Base-by-base conservation (phyloP, 2,113 vertebrate species). In the Bufo bufo region DNA sequence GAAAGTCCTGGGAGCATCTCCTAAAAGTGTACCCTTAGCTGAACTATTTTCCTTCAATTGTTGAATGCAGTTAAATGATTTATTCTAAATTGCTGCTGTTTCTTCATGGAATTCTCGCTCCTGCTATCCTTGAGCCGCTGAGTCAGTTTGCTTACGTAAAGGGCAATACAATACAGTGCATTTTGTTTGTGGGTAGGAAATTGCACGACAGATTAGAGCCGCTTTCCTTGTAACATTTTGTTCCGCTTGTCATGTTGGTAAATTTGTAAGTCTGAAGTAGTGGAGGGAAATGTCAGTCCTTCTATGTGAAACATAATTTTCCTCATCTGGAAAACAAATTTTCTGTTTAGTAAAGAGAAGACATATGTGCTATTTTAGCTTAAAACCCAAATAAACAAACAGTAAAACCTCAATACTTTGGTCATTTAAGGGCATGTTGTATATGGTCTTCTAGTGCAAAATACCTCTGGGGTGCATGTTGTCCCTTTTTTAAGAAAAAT, bases 181-280 rank as follows among this genome's bases (percentile, higher is more conserved):
- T 47, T 86, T 33, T 9, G 17, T 69, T 86, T 79, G 77, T 86
- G 75, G 85, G 85, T 79, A 86, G 75, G 77, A 66, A 86, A 86
- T 80, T 86, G 61, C 75, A 54, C 17, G 59, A 78, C 49, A 65
- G 85, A 52, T 79, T 69, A 54, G 59, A 86, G 85, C 13, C 74
- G 33, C 49, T 65, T 84, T 79, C 59, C 58, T 69, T 49, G 45
- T 66, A 78, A 61, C 54, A 33, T 78, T 78, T 86, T 86, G 85
- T 86, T 86, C 72, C 20, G 58, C 52, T 65, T 65, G 58, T 78
- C 56, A 75, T 86, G 45, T 77, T 33, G 74, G 85, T 86, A 65
- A 78, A 78, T 59, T 84, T 84, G 63, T n/a, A 84, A 49, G 47
- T 85, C 47, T 72, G 20, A 72, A 72, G 50, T 58, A 58, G 65